phyloP scores from a whole-genome alignment of 2,113 vertebrate species.

The Dromaius novaehollandiae region DNA sequence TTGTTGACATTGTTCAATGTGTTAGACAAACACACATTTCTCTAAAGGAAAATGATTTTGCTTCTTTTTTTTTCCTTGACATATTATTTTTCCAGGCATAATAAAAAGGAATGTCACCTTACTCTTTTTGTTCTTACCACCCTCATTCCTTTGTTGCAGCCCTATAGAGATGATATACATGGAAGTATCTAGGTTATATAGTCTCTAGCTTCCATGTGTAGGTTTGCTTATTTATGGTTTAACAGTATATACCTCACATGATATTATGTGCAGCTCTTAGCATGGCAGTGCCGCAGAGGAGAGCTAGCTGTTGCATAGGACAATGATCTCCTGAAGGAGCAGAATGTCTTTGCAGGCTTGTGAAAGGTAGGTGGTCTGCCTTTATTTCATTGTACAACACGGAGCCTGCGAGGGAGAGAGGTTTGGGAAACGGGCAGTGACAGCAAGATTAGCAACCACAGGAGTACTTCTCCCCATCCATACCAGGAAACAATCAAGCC shows the following conservation, averaged over 20 bases:
- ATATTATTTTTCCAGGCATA: not conserved
- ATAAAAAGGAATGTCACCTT: not conserved
- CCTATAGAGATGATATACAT: not conserved
- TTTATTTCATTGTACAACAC: not conserved
- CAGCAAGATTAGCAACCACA: not conserved
- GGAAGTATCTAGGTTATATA: not conserved
- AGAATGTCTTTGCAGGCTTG: not conserved
- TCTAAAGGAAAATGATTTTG: not conserved
- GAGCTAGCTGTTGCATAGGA: not conserved
- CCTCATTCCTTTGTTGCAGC: not conserved
- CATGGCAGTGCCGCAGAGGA: not conserved
- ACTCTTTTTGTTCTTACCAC: not conserved
- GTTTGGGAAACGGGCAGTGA: not conserved
- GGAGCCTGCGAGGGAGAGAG: not conserved
- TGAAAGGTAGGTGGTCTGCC: not conserved
- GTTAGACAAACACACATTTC: not conserved
- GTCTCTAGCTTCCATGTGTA: not conserved
- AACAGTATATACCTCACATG: not conserved
- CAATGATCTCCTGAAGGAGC: not conserved
- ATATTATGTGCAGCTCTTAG: not conserved
- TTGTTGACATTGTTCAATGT: not conserved
- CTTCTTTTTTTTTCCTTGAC: not conserved
- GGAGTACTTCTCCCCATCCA: not conserved
- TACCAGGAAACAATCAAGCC: not conserved
- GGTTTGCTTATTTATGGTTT: not conserved